phyloP scores from a whole-genome alignment of 1,140 invertebrate genomes.

The Bombus fervidus region DNA sequence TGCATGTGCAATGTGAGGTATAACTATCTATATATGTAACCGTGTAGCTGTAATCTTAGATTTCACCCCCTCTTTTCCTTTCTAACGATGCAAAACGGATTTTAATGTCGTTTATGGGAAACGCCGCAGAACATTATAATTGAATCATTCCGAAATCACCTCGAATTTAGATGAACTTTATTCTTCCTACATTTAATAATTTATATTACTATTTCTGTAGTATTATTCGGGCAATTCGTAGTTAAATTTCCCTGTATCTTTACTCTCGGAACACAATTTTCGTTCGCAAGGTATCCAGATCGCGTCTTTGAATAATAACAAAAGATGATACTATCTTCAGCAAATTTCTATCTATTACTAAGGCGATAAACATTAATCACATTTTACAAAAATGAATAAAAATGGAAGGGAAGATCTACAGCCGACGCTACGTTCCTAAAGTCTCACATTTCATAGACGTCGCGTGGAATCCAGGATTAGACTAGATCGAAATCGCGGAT shows the following conservation, averaged over 20 bases:
- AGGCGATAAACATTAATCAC: neutral
- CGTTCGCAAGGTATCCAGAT: too few relatives aligned
- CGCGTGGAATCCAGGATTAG: neutral
- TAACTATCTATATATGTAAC: slow-evolving; percentile 47
- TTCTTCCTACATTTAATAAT: neutral
- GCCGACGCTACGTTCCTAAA: neutral
- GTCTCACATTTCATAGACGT: neutral
- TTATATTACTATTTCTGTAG: neutral
- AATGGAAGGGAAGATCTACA: neutral
- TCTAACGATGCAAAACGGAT: neutral
- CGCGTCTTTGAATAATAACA: too few relatives aligned
- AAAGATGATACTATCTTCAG: too few relatives aligned
- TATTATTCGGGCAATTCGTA: too few relatives aligned
- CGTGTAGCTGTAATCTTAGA: slow-evolving; percentile 38
- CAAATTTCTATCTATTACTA: too few relatives aligned
- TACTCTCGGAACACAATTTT: too few relatives aligned
- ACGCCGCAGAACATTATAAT: neutral
- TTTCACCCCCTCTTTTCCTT: slow-evolving; percentile 19
- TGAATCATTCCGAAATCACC: neutral
- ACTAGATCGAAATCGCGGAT: slow-evolving; percentile 23
- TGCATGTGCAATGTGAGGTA: slow-evolving; percentile 21
- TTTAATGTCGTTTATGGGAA: neutral
- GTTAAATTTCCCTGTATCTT: neutral
- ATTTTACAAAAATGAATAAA: neutral
- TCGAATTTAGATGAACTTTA: neutral